Evolutionary conservation across 1,140 invertebrate species (phyloP).

Genomic region (Hycleus phaleratus): DNA sequence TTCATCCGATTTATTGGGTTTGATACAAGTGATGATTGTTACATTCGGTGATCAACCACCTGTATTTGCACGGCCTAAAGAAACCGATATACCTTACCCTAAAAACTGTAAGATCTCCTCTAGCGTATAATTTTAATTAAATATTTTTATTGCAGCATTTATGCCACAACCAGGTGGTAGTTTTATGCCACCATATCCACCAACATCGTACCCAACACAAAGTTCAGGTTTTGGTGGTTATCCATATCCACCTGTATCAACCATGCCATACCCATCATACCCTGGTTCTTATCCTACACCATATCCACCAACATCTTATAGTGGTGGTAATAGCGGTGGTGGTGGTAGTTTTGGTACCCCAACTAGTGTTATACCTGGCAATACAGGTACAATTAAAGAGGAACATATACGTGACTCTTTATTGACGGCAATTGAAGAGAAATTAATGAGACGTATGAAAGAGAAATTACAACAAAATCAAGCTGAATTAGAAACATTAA

Average conservation of each 20-base stretch:
- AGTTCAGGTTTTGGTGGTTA: slow-evolving; percentile 26
- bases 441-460: slow-evolving; percentile 74
- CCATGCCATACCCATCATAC: slow-evolving; percentile 23
- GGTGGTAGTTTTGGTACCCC: slow-evolving; percentile 31
- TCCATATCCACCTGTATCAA: slow-evolving; percentile 27
- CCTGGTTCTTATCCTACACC: slow-evolving; percentile 36
- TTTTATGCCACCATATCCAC: slow-evolving; percentile 36
- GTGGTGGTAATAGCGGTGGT: background rate
- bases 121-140: slow-evolving; percentile 1
- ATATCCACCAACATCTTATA: slow-evolving; percentile 26
- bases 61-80: slow-evolving; percentile 71
- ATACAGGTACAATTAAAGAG: slow-evolving; percentile 79
- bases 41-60: slow-evolving; percentile 94
- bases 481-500: slow-evolving; percentile 86
- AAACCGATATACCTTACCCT: slow-evolving; percentile 54
- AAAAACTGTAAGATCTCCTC: slow-evolving; percentile 42
- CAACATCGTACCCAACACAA: slow-evolving; percentile 25
- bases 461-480: slow-evolving; percentile 85
- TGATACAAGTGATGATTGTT: slow-evolving; percentile 87
- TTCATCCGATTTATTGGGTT: slow-evolving; percentile 71
- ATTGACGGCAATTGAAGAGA: slow-evolving; percentile 91
- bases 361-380: slow-evolving; percentile 34
- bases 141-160: slow-evolving; percentile 41
- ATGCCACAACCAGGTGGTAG: slow-evolving; percentile 53
- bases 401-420: slow-evolving; percentile 92